These are phyloP conservation scores for Melitaea athalia DNA, from an alignment of 2,888 invertebrate genomes.

Conservation along the genomic window DNA sequence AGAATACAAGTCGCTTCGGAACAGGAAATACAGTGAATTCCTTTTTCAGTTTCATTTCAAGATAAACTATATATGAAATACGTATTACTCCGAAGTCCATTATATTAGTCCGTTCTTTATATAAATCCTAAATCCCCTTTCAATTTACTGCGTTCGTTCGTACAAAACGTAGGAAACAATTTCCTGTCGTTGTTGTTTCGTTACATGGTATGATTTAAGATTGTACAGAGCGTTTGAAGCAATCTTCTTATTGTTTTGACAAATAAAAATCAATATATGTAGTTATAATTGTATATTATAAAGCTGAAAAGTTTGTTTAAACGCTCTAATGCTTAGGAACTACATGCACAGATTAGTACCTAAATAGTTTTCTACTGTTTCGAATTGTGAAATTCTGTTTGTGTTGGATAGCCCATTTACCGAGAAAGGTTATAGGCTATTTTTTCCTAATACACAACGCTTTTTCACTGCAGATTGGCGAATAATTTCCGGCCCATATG, in stretches of 20 bases:
- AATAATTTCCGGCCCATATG: no score
- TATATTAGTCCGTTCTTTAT: constrained; percentile 1
- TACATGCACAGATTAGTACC: no score
- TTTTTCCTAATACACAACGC: no score
- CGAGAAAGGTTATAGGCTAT: no score
- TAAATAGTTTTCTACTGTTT: no score
- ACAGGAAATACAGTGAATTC: background rate
- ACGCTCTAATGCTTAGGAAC: no score
- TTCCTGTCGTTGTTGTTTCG: constrained; percentile 31
- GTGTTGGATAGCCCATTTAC: no score
- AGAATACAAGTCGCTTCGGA: no score
- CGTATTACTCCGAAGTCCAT: constrained; percentile 4
- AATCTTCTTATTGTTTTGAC: background rate
- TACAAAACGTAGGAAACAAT: constrained; percentile 33
- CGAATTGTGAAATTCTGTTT: no score
- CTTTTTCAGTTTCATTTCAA: background rate
- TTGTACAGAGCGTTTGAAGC: background rate
- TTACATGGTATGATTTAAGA: constrained; percentile 8
- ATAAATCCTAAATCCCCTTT: background rate
- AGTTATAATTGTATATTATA: no score
- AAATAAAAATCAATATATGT: background rate
- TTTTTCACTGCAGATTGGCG: no score
- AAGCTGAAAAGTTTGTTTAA: no score
- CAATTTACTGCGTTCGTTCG: constrained; percentile 15
- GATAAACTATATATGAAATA: constrained; percentile 1